Evolutionary conservation across 1,140 invertebrate genomes (phyloP).

Genomic region (Belonocnema kinseyi): DNA sequence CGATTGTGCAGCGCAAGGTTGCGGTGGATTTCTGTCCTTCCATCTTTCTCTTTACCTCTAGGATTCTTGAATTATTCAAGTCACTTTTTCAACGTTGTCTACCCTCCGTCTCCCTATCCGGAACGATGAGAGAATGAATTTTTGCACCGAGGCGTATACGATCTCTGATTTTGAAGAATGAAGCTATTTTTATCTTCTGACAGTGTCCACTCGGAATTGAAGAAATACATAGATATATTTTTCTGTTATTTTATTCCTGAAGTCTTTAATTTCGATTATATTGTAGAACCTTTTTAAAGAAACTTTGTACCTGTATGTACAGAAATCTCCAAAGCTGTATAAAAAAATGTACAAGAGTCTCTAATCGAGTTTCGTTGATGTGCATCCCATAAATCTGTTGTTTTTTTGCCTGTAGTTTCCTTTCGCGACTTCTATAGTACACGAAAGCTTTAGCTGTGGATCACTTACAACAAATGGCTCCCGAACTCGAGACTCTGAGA

Average conservation of each 20-base stretch:
- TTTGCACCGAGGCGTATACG: background rate
- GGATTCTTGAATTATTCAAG: slow-evolving; percentile 30
- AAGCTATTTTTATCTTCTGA: background rate
- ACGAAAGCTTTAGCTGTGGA: slow-evolving; percentile 7
- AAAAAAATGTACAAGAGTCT: background rate
- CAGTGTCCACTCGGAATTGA: slow-evolving; percentile 4
- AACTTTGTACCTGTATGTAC: background rate
- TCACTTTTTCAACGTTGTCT: slow-evolving; percentile 22
- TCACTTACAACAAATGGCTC: slow-evolving; percentile 26
- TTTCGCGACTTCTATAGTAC: slow-evolving; percentile 15
- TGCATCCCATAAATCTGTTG: slow-evolving; percentile 1
- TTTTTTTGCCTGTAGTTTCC: background rate
- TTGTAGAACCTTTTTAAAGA: background rate
- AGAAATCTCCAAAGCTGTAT: background rate
- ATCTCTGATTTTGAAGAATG: slow-evolving; percentile 16
- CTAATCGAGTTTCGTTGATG: background rate
- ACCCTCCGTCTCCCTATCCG: background rate
- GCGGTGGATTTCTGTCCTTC: slow-evolving; percentile 13
- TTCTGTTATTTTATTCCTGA: background rate
- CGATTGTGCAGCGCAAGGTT: slow-evolving; percentile 25
- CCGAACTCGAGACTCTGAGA: slow-evolving; percentile 22
- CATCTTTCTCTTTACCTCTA: slow-evolving; percentile 17
- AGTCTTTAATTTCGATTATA: background rate
- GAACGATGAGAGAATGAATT: slow-evolving; percentile 19
- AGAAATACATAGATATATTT: background rate